Base-by-base conservation (phyloP, 2,888 invertebrate genomes). In the Endotricha flammealis region DNA sequence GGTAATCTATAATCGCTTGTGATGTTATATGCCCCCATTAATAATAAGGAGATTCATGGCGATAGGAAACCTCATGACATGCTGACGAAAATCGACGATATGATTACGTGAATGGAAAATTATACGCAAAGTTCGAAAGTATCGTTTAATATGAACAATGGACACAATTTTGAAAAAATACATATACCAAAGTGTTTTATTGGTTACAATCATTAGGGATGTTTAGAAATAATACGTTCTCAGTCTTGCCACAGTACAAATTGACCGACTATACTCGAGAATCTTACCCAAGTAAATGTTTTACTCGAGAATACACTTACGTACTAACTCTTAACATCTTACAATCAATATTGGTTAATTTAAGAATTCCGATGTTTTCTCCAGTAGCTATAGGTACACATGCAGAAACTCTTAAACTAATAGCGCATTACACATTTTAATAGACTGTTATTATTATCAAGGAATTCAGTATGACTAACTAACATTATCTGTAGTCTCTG, bases 151-250 rank as follows among this genome's bases (percentile, higher is more conserved):
- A 58, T 52, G 69, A 78, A 74, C 68, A 72, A 71, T 67, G 50
- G 62, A 66, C 73, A 73, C 63, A 64, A 65, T 69, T 70, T 61
- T 64, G 68, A 63, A 75, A 80, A 79, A 78, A 78, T 79, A 75
- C 66, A 64, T 66, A 71, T 66, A 71, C 53, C 53, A 66, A 53
- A 54, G 44, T 60, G 61, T 53, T 56, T n/a, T n/a, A n/a, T n/a
- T 63, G 62, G 53, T 57, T 71, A 70, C 59, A 68, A 67, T 63
- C 57, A 44, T 47, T 54, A 48, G 51, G 57, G 45, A 47, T 57
- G 57, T 56, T 44, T 22, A 48, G 49, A 61, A 53, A 50, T 53
- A 62, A 41, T 41, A 67, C 54, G 56, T 48, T 74, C n/a, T n/a
- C 78, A 81, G 81, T 82, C 79, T 81, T 77, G 58, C 54, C 57